Percentiles rank a stretch among this genome's conserved stretches.
Evolutionary conservation across 2,888 invertebrate species (phyloP).

Genomic region (Agriopis marginaria): DNA sequence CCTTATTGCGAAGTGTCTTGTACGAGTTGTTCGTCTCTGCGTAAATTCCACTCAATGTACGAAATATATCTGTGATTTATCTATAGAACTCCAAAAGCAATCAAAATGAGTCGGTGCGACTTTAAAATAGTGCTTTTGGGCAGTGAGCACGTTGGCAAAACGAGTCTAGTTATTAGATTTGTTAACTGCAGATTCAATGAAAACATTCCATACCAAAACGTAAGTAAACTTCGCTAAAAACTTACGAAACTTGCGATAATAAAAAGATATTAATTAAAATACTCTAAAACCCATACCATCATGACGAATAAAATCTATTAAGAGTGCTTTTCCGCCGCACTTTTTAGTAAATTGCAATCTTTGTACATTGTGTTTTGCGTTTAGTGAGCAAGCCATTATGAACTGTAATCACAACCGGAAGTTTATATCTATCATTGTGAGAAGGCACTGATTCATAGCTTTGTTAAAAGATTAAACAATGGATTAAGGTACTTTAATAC

Average conservation of each 20-base stretch:
- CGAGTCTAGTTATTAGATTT: slow-evolving; percentile 89
- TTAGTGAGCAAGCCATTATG: slow-evolving; percentile 1
- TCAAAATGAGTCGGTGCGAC: slow-evolving; percentile 85
- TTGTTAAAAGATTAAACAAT: not conserved
- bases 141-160: slow-evolving; percentile 90
- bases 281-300: too few relatives aligned
- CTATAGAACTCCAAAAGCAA: not conserved
- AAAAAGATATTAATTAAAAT: not conserved
- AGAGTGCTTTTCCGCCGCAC: not conserved
- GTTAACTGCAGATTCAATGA: slow-evolving; percentile 87
- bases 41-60: not conserved
- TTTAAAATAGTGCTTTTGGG: slow-evolving; percentile 90
- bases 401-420: slow-evolving; percentile 8
- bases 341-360: not conserved
- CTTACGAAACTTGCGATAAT: not conserved
- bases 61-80: not conserved
- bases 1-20: too few relatives aligned
- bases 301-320: not conserved
- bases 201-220: slow-evolving; percentile 87
- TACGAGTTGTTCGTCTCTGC: too few relatives aligned
- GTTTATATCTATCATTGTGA: not conserved
- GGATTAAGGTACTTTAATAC: too few relatives aligned
- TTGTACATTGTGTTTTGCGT: not conserved
- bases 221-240: slow-evolving; percentile 72
- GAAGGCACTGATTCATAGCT: not conserved